Evolutionary conservation across 2,888 invertebrate genomes (phyloP).

Genomic region (Andrena minutula): DNA sequence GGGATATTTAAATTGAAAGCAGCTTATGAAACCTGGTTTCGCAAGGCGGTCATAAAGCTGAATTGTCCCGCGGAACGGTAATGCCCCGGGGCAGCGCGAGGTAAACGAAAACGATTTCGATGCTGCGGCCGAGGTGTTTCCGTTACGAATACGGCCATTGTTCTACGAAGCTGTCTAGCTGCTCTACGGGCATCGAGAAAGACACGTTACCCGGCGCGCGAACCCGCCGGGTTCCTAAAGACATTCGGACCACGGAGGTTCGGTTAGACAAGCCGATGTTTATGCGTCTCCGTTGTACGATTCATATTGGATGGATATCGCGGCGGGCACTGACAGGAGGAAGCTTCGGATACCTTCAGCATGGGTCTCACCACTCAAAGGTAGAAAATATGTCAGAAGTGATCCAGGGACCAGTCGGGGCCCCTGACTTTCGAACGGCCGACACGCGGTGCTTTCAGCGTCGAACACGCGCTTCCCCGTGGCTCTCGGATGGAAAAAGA

Average conservation of each 20-base stretch:
- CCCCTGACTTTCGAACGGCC: conserved; percentile 34
- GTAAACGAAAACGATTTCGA: conserved; percentile 18
- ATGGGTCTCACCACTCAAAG: conserved; percentile 37
- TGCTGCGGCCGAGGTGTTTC: conserved; percentile 26
- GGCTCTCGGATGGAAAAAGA: conserved; percentile 19
- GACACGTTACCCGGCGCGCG: conserved; percentile 25
- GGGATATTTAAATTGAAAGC: conserved; percentile 44
- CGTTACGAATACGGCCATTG: conserved; percentile 31
- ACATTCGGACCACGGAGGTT: conserved; percentile 32
- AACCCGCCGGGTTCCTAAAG: not conserved
- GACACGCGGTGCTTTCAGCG: conserved; percentile 37
- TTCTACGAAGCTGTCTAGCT: conserved; percentile 24
- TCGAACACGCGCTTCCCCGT: conserved; percentile 46
- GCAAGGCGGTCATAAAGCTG: conserved; percentile 30
- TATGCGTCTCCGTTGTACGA: conserved; percentile 65
- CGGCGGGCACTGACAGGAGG: conserved; percentile 46
- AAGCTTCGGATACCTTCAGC: conserved; percentile 22
- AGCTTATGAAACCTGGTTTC: conserved; percentile 27
- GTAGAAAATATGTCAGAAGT: conserved; percentile 64
- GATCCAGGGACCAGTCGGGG: conserved; percentile 61
- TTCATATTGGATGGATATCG: conserved; percentile 55
- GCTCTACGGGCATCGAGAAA: conserved; percentile 43
- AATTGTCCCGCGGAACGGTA: conserved; percentile 10
- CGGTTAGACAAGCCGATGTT: conserved; percentile 57
- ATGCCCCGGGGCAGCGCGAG: not conserved